Percentiles rank a stretch among this genome's conserved stretches.
Conservation (phyloP, 2,113 vertebrate genomes). For the Poicephalus gulielmi region DNA sequence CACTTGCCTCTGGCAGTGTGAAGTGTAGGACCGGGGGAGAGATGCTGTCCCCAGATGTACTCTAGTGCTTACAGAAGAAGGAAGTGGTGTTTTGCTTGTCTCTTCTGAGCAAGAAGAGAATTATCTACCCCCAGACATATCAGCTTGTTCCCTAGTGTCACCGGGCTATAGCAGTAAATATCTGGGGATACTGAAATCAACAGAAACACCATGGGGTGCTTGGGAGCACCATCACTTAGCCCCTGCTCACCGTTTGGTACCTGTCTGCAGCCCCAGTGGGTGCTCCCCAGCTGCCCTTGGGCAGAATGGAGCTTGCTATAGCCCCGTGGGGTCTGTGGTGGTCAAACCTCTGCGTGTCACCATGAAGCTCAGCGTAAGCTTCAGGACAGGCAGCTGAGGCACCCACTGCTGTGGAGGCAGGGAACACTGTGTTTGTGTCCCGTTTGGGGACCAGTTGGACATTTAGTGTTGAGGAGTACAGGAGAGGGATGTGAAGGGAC, state of each 20-base stretch:
- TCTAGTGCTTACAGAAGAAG: neutral
- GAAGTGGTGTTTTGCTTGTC: neutral
- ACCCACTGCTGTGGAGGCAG: neutral
- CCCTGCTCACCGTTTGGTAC: fast-evolving
- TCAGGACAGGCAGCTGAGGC: neutral
- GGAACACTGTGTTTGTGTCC: fast-evolving
- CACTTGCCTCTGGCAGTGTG: fast-evolving
- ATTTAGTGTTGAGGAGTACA: fast-evolving
- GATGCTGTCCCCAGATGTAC: neutral
- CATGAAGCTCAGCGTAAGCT: fast-evolving
- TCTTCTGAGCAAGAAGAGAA: neutral
- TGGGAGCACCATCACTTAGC: fast-evolving
- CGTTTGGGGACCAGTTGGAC: fast-evolving
- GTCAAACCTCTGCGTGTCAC: fast-evolving
- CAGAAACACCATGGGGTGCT: neutral
- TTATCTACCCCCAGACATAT: neutral
- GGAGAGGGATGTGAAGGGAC: neutral
- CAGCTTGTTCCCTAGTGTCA: neutral
- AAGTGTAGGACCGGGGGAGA: neutral
- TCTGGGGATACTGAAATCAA: neutral
- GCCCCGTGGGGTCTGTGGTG: neutral
- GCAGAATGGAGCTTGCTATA: neutral
- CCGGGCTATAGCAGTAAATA: neutral
- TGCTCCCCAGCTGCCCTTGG: neutral
- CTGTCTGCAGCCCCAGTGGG: fast-evolving